Percentiles rank a stretch among this genome's conserved stretches.
These are phyloP conservation scores for Agonum fuliginosum DNA, from an alignment of 2,888 invertebrate genomes.

Conservation along the genomic window DNA sequence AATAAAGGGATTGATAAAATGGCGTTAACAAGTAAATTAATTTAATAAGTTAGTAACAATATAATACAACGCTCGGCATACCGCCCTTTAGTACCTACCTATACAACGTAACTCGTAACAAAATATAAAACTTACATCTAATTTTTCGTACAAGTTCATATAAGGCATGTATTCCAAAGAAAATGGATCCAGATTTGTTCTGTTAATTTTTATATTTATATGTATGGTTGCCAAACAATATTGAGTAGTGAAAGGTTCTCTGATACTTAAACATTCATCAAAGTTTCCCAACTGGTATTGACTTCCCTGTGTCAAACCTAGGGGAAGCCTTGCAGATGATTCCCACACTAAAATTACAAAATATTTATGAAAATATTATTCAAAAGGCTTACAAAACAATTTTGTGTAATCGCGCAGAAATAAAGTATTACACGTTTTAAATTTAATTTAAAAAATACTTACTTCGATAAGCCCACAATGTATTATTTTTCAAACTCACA, in stretches of 20 bases:
- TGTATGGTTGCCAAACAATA: constrained; percentile 69
- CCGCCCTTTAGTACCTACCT: too few species aligned
- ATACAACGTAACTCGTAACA: too few species aligned
- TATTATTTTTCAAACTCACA: constrained; percentile 38
- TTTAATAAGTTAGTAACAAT: too few species aligned
- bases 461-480: constrained; percentile 52
- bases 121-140: constrained; percentile 71
- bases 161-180: constrained; percentile 67
- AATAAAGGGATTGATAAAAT: too few species aligned
- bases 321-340: constrained; percentile 76
- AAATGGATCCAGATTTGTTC: constrained; percentile 66
- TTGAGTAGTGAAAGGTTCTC: constrained; percentile 70
- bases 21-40: too few species aligned
- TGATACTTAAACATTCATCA: constrained; percentile 75
- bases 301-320: constrained; percentile 76
- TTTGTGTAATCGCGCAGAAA: too few species aligned
- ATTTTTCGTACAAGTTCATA: constrained; percentile 67
- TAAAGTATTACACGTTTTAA: too few species aligned
- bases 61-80: too few species aligned
- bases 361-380: too few species aligned
- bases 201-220: constrained; percentile 65
- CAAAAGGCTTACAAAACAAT: too few species aligned
- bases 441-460: too few species aligned
- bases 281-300: constrained; percentile 78
- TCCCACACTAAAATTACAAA: constrained; percentile 80